These are phyloP conservation scores for Staurois parvus DNA, from an alignment of 2,797 vertebrate species.

Conservation along the genomic window DNA sequence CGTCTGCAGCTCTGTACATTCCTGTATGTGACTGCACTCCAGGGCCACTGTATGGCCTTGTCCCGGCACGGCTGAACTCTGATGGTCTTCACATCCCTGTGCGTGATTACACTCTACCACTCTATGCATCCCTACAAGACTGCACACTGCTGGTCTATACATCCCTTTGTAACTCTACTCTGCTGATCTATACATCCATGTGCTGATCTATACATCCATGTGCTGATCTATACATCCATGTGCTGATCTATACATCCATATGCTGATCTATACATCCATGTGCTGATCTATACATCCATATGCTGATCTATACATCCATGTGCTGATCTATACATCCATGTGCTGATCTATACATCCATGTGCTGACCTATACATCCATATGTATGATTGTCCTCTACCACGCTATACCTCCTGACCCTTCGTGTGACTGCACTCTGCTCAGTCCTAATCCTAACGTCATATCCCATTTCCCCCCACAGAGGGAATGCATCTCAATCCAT, in stretches of 20 bases:
- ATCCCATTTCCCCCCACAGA: constrained; percentile 1
- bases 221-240: too few species aligned
- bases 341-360: too few species aligned
- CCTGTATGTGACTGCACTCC: neutral
- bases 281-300: too few species aligned
- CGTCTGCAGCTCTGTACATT: too few species aligned
- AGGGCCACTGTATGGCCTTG: neutral
- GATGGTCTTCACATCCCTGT: neutral
- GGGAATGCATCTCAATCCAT: constrained; percentile 49
- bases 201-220: too few species aligned
- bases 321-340: too few species aligned
- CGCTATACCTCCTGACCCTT: neutral
- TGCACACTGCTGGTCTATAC: neutral
- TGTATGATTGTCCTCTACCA: neutral
- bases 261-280: too few species aligned
- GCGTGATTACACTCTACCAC: neutral
- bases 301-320: too few species aligned
- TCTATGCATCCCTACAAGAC: neutral
- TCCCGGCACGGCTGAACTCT: neutral
- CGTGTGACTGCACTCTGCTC: neutral
- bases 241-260: too few species aligned
- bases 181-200: neutral
- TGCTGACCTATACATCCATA: neutral
- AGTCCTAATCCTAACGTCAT: neutral
- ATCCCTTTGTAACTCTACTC: neutral